These are phyloP conservation scores for Arctia plantaginis DNA, from an alignment of 2,888 invertebrate species.

Conservation along the genomic window DNA sequence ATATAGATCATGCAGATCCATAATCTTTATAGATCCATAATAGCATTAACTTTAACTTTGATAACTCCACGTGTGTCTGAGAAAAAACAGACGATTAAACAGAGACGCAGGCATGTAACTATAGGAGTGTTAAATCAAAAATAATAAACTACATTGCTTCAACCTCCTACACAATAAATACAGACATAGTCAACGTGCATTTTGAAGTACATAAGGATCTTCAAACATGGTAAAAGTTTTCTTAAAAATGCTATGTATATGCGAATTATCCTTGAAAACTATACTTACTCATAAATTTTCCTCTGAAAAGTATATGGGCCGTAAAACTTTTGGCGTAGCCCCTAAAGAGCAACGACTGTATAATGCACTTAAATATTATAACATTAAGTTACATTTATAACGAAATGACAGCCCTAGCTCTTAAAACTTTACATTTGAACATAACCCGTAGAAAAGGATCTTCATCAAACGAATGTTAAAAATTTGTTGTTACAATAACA, in stretches of 20 bases:
- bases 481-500: not conserved
- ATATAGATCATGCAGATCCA: no score
- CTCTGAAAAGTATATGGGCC: constrained; percentile 21
- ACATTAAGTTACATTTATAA: constrained; percentile 23
- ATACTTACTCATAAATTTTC: constrained; percentile 12
- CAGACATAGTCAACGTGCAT: not conserved
- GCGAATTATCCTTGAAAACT: constrained; percentile 3
- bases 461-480: not conserved
- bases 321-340: constrained; percentile 16
- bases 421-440: constrained; percentile 11
- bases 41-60: no score
- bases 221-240: not conserved
- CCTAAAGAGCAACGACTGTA: constrained; percentile 20
- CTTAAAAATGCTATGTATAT: not conserved
- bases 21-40: no score
- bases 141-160: no score
- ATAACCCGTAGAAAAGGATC: constrained; percentile 4
- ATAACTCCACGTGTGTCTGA: no score
- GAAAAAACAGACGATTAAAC: no score
- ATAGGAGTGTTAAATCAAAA: no score
- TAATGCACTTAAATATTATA: constrained; percentile 23
- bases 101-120: no score
- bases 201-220: not conserved
- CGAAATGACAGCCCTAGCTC: constrained; percentile 13
- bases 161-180: no score